Conservation (phyloP, 2,113 vertebrate genomes). For the Dryoscopus gambensis region DNA sequence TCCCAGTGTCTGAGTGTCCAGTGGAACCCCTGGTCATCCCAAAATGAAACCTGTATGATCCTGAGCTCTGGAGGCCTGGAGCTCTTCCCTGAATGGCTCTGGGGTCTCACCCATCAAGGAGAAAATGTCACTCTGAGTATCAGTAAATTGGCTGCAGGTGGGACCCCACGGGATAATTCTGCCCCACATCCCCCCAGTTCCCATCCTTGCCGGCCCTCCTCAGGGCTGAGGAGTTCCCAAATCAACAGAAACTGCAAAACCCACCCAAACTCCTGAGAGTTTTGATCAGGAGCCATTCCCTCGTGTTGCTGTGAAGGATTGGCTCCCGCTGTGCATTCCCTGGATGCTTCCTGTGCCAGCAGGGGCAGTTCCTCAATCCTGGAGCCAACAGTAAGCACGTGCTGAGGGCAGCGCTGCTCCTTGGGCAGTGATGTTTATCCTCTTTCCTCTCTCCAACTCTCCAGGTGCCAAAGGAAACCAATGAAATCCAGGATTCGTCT, state of each 20-base stretch:
- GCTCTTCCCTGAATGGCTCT: not conserved
- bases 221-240: not conserved
- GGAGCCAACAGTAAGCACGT: fast-evolving
- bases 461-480: slow-evolving; percentile 33
- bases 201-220: not conserved
- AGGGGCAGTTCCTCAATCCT: not conserved
- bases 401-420: not conserved
- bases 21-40: not conserved
- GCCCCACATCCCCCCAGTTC: not conserved
- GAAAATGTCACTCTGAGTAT: not conserved
- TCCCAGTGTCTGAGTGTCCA: not conserved
- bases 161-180: not conserved
- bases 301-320: not conserved
- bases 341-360: fast-evolving
- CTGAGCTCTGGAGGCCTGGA: not conserved
- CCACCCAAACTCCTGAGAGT: not conserved
- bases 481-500: not conserved
- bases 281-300: not conserved
- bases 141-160: not conserved
- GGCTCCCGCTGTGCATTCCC: not conserved
- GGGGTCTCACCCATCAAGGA: not conserved
- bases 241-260: not conserved
- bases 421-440: not conserved
- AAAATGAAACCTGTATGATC: not conserved
- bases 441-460: not conserved